Conservation (phyloP, 2,113 vertebrate genomes). For the Dipodomys spectabilis region DNA sequence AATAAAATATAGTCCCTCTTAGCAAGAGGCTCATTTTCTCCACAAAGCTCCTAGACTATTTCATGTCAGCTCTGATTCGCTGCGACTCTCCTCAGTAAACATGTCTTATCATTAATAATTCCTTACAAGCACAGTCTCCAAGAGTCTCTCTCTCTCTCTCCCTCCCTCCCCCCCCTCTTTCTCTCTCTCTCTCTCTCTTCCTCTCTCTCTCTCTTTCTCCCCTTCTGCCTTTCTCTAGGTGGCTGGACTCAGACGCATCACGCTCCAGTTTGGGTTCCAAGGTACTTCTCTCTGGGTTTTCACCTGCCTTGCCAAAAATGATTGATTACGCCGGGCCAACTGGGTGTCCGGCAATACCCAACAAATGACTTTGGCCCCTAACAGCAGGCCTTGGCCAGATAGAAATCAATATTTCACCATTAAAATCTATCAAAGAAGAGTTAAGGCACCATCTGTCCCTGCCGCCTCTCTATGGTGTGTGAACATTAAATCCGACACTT, state of each 20-base stretch:
- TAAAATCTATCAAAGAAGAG: slow-evolving; percentile 99
- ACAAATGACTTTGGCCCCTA: slow-evolving; percentile 99
- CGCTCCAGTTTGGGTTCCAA: slow-evolving; percentile 88
- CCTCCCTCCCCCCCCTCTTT: background rate
- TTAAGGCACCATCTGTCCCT: slow-evolving; percentile 97
- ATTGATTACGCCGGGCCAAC: slow-evolving; percentile 94
- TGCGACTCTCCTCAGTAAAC: slow-evolving; percentile 93
- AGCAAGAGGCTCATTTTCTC: slow-evolving; percentile 94
- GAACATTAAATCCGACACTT: slow-evolving; percentile 99
- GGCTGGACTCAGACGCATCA: slow-evolving; percentile 84
- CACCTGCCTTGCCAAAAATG: slow-evolving; percentile 94
- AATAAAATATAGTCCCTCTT: slow-evolving; percentile 97
- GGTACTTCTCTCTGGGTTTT: slow-evolving; percentile 89
- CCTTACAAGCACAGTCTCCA: slow-evolving; percentile 88
- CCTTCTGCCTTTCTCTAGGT: slow-evolving; percentile 33
- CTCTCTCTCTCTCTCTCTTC: slow-evolving; percentile 41
- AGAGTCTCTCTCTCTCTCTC: slow-evolving; percentile 72
- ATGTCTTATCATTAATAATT: slow-evolving; percentile 96
- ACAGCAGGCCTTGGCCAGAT: slow-evolving; percentile 98
- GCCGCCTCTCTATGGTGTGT: slow-evolving; percentile 94
- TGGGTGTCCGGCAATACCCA: slow-evolving; percentile 96
- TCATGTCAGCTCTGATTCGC: slow-evolving; percentile 94
- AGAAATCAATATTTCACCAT: slow-evolving; percentile 99
- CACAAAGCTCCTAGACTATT: slow-evolving; percentile 89
- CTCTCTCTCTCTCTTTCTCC: slow-evolving; percentile 14